Evolutionary conservation across 92 coral and sea anemone species (phyloP).

Genomic region (Epizoanthus illoricatus): DNA sequence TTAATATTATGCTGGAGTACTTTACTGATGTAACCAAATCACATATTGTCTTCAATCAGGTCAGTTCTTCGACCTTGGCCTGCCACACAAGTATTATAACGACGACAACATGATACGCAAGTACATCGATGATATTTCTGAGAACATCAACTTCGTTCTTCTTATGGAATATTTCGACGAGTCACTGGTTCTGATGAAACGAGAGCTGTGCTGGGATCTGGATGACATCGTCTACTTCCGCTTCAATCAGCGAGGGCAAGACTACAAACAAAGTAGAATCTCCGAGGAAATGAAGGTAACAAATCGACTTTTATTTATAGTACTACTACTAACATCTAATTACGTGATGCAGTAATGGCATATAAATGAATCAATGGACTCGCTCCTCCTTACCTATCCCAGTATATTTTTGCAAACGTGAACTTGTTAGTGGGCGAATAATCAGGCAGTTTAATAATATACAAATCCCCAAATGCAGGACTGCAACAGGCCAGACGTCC

Average conservation of each 20-base stretch:
- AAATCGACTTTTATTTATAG: background rate
- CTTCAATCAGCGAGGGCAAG: slow-evolving; percentile 59
- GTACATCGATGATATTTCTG: slow-evolving; percentile 63
- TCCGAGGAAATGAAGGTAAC: slow-evolving; percentile 56
- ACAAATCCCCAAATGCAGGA: too few species aligned
- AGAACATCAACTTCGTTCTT: slow-evolving; percentile 72
- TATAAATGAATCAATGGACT: too few species aligned
- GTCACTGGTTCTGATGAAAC: slow-evolving; percentile 80
- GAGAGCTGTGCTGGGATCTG: slow-evolving; percentile 83
- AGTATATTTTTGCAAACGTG: too few species aligned
- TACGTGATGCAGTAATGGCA: too few species aligned
- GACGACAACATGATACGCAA: slow-evolving; percentile 48
- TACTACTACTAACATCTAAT: too few species aligned
- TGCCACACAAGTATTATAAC: slow-evolving; percentile 60
- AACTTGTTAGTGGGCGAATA: too few species aligned
- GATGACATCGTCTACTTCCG: slow-evolving; percentile 73
- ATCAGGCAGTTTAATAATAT: too few species aligned
- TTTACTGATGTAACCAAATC: too few species aligned
- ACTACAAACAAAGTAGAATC: slow-evolving; percentile 64
- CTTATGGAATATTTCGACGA: slow-evolving; percentile 87
- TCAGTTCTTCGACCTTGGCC: slow-evolving; percentile 79
- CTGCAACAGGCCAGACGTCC: too few species aligned
- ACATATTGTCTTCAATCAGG: slow-evolving; percentile 47
- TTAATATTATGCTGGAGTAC: too few species aligned
- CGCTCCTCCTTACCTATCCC: too few species aligned